Base-by-base conservation (phyloP, 2,888 invertebrate genomes). In the Willowsia nigromaculata region DNA sequence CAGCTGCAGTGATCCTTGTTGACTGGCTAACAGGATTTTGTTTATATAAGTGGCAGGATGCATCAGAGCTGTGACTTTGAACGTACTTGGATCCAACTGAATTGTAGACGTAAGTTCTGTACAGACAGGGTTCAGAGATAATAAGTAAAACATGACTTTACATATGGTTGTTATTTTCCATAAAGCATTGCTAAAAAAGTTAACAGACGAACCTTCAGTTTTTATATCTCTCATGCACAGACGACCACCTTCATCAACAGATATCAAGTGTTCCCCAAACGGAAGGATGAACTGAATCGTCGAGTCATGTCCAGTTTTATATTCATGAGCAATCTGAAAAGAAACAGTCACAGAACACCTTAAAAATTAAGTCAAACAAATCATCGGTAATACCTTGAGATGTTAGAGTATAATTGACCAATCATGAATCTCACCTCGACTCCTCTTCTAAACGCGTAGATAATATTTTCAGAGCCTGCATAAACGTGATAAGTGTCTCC, bases 41-140 rank as follows among this genome's bases (percentile, higher is more conserved):
- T 99, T 99, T 18, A 98, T 94, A 94, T 99, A 99, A 0, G 99
- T 98, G 30, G 96, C 96, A 0, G 99, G 99, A 95, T 99, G 99
- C 86, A 97, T 95, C n/a, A 99, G 91, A 0, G 97, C 95, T 0
- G 97, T 96, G 40, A 99, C 96, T 93, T 96, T 95, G 93, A 99
- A 99, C n/a, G 94, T 94, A 0, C 95, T 94, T 15, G 95, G 94
- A 85, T 95, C 93, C 92, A 95, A 94, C 25, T 93, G 90, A 88
- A 94, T 87, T 80, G 93, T 93, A 85, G 93, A 90, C 91, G 93
- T 93, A 1, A 94, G 82, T 65, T 94, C 94, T 94, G 92, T 56
- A 25, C 22, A 56, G 11, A 25, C 5, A 18, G 7, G 18, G 1
- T 22, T 18, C n/a, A 53, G 11, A 59, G 53, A 40, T 59, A 65